Percentiles rank a stretch among this genome's conserved stretches.
Conservation (phyloP, 2,888 invertebrate genomes). For the Endomychus coccineus region DNA sequence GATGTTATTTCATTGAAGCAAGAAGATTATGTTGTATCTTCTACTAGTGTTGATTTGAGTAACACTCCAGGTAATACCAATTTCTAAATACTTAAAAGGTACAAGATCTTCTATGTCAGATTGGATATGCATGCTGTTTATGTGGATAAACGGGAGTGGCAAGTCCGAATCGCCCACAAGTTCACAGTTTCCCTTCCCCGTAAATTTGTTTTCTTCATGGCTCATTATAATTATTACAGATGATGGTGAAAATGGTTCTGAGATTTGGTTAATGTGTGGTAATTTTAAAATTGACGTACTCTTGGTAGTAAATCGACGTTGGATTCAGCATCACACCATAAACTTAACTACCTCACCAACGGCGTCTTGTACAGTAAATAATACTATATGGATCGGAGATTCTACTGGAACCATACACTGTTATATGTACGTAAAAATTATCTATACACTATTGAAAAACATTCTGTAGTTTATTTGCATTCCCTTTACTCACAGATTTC, state of each 20-base stretch:
- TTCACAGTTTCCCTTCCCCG: too few species aligned
- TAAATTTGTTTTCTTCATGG: too few species aligned
- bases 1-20: slow-evolving; percentile 71
- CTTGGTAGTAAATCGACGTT: slow-evolving; percentile 47
- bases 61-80: slow-evolving; percentile 43
- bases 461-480: too few species aligned
- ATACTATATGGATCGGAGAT: slow-evolving; percentile 85
- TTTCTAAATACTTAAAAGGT: not conserved
- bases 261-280: slow-evolving; percentile 68
- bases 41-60: slow-evolving; percentile 47
- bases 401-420: slow-evolving; percentile 77
- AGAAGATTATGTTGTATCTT: slow-evolving; percentile 57
- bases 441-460: too few species aligned
- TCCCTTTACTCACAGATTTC: too few species aligned
- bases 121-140: too few species aligned
- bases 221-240: too few species aligned
- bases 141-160: too few species aligned
- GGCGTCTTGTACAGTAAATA: slow-evolving; percentile 68
- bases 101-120: not conserved
- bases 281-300: slow-evolving; percentile 60
- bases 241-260: slow-evolving; percentile 52
- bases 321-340: slow-evolving; percentile 55
- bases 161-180: too few species aligned
- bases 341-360: slow-evolving; percentile 55
- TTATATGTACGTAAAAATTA: too few species aligned